Conservation (phyloP, 2,888 invertebrate species). For the Cacoxenus indagator region DNA sequence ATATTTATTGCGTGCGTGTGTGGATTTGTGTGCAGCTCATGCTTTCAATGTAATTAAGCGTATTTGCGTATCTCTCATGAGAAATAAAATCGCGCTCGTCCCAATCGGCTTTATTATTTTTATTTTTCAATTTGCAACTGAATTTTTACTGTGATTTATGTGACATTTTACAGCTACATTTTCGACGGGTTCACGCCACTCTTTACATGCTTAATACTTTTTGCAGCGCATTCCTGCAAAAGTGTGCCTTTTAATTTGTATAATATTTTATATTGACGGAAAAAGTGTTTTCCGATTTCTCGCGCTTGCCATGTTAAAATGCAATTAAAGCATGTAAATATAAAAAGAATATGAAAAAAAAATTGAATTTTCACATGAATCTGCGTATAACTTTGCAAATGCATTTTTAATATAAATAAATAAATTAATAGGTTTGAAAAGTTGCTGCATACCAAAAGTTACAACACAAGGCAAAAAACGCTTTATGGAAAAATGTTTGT, state of each 20-base stretch:
- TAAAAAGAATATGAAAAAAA: neutral
- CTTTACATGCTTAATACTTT: neutral
- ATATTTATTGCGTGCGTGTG: neutral
- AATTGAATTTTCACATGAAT: too few species aligned
- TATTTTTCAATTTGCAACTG: constrained; percentile 1
- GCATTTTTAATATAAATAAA: neutral
- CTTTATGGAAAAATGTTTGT: neutral
- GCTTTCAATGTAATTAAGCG: constrained; percentile 1
- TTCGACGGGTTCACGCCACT: neutral
- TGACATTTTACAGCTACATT: neutral
- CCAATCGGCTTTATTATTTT: too few species aligned
- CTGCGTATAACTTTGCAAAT: neutral
- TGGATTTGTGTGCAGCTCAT: neutral
- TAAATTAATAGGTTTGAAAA: neutral
- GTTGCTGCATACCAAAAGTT: neutral
- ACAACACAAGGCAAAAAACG: neutral
- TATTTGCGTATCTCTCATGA: neutral
- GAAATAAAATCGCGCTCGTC: neutral
- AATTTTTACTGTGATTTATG: neutral
- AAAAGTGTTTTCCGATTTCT: neutral
- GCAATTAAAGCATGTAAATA: neutral
- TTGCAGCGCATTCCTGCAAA: neutral
- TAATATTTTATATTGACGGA: neutral
- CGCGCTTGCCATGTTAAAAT: neutral
- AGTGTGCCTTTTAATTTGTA: neutral